These are phyloP conservation scores for Incurvaria masculella DNA, from an alignment of 2,888 invertebrate genomes.

Conservation along the genomic window DNA sequence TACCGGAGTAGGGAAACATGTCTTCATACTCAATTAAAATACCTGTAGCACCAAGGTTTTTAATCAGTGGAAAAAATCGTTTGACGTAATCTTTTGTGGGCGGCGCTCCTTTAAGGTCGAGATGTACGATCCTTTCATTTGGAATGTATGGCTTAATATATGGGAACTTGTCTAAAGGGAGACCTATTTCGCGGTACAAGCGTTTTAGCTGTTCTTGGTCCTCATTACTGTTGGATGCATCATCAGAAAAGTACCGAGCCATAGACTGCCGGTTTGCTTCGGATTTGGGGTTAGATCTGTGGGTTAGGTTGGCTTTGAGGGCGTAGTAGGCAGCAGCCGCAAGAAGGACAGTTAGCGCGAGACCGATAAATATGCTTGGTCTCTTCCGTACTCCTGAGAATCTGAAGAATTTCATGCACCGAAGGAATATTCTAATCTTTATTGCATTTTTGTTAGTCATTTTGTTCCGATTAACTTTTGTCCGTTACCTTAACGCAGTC, in stretches of 20 bases:
- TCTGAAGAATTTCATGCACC: slow-evolving; percentile 22
- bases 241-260: slow-evolving; percentile 70
- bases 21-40: slow-evolving; percentile 84
- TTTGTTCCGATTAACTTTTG: too few relatives aligned
- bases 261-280: slow-evolving; percentile 32
- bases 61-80: slow-evolving; percentile 60
- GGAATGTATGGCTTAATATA: slow-evolving; percentile 41
- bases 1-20: slow-evolving; percentile 75
- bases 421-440: slow-evolving; percentile 34
- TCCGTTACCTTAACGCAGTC: too few relatives aligned
- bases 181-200: slow-evolving; percentile 25
- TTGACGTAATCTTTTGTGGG: slow-evolving; percentile 62
- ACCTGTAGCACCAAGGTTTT: slow-evolving; percentile 68
- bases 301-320: background rate
- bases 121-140: slow-evolving; percentile 62
- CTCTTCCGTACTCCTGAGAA: background rate
- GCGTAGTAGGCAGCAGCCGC: background rate
- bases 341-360: background rate
- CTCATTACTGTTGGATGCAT: slow-evolving; percentile 67
- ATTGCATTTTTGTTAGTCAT: too few relatives aligned
- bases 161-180: slow-evolving; percentile 36
- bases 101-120: slow-evolving; percentile 84
- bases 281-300: slow-evolving; percentile 26
- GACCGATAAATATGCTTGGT: background rate
- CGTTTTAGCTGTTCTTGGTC: slow-evolving; percentile 13